Base-by-base conservation (phyloP, 1,140 invertebrate genomes). In the Penaeus indicus region DNA sequence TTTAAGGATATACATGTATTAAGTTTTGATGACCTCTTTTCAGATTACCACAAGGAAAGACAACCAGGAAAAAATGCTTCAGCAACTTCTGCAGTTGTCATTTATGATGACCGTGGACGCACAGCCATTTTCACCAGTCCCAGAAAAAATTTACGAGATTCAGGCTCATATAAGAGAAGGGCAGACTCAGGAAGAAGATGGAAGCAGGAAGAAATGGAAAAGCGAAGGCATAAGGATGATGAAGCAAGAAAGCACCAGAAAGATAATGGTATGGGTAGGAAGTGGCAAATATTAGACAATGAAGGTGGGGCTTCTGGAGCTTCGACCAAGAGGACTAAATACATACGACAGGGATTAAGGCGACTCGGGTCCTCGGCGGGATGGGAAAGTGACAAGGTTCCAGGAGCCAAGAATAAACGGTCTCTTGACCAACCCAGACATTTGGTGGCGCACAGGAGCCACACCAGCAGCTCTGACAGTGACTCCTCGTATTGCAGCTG, bases 91-190 rank as follows among this genome's bases (percentile, higher is more conserved):
- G 85, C 80, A 22, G 85, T 86, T 64, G 78, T 87, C 2, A 87
- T 87, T 5, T 87, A 87, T 22, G 78, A 87, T 81, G 85, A 87
- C 62, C 62, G 21, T 32, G 85, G 85, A 21, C 78, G 85, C 27
- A 87, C 85, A 22, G 85, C 78, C 11, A 87, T 87, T 47, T 87
- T 81, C 78, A 87, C 85, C n/a, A 87, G 85, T 61, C 85, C 78
- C 10, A 67, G 72, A 63, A 87, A 80, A n/a, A 62, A 62, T 69
- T 63, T 32, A 5, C 63, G 42, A 3, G 42, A 47, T 2, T 3
- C 42, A 13, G 80, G 77, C 25, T 69, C 63, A 63, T 87, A 87
- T n/a, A 61, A 78, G 7, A n/a, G 77, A 60, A 54, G 27, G 11
- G 4, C 78, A 25, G 78, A 87, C 16, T 78, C 42, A 69, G 38